Evolutionary conservation across 2,113 vertebrate species (phyloP), one percentile per base, ranked within the genome.

Genomic region (Platycercus adscitus): DNA sequence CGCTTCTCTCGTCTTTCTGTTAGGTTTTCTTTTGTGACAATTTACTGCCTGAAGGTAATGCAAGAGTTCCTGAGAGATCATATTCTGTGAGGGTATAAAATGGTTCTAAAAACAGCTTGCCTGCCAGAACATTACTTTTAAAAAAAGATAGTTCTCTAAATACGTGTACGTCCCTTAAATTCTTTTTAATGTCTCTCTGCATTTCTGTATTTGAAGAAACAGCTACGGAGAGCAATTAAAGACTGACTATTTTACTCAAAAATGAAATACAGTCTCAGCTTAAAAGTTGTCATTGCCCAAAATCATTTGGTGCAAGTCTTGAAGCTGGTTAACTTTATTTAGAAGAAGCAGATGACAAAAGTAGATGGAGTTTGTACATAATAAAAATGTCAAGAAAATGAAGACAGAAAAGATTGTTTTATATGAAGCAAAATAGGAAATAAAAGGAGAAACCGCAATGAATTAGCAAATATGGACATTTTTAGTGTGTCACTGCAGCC

Each of bases 401-500:
- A 94, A 94, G 76, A 88, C 53, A 76, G 44, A 79, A 89, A 86
- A 66, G 19, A 73, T 43, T n/a, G 61, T 15, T 93, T 95, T 81
- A 50, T 52, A 55, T 44, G 66, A 92, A 83, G 50, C 33, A 86
- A 86, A 92, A 79, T 39, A 66, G 21, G 53, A 86, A 93, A 2
- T 61, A 80, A 68, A 88, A 89, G 46, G 26, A 79, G 65, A 78
- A 83, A 49, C 66, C 5, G 0, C 75, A 66, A 78, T 11, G 55
- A 81, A 73, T 86, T 86, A 88, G 41, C 91, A 88, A 90, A 77
- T 52, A 49, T 56, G 76, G 58, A 46, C 17, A 9, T 50, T 65
- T 35, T 71, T 28, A 47, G 68, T 61, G 95, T 83, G 81, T 39
- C 81, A 39, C 49, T 96, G 88, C 94, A 97, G 96, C 97, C 97